Base-by-base conservation (phyloP, 2,113 vertebrate genomes). In the Ifrita kowaldi region DNA sequence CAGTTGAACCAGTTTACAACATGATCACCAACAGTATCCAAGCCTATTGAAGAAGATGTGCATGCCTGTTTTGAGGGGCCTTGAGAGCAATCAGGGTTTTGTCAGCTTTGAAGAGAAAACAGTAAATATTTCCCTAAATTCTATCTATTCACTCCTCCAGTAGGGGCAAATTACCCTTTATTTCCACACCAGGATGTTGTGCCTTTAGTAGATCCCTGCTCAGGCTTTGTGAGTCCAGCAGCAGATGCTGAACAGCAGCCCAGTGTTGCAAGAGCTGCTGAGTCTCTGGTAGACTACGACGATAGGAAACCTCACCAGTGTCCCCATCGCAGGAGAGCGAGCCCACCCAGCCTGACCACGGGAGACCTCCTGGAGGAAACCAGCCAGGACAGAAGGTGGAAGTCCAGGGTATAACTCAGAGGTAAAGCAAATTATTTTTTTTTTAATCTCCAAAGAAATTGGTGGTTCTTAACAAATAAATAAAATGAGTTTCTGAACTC, bases 221-320 rank as follows among this genome's bases (percentile, higher is more conserved):
- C 98, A 10, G 97, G 97, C 52, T 96, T 98, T 22, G n/a, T 98
- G 82, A 98, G 98, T 49, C 60, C 95, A 17, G 97, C 94, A 70
- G 96, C 95, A 5, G 97, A 95, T 75, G 98, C 97, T 13, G 96
- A 97, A 3, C 84, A 98, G 55, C 87, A 95, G 39, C 91, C 97
- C 28, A 81, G 37, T 37, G 7, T 39, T 64, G 96, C 96, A 90
- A 97, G 94, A 90, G 33, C 21, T 13, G 30, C 85, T n/a, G 97
- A 98, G 69, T 95, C 86, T 16, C 68, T 97, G 71, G 95, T 56
- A 32, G 53, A 85, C 90, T 95, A 83, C 68, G 80, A 42, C 4
- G 11, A 96, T 10, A 62, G 87, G 59, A 97, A 97, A 50, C 93
- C 94, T 76, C 89, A 94, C 20, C 80, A 96, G 20, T 3, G 3